These are phyloP conservation scores for Polydrusus pterygomalis DNA, from an alignment of 2,888 invertebrate genomes.

Conservation along the genomic window DNA sequence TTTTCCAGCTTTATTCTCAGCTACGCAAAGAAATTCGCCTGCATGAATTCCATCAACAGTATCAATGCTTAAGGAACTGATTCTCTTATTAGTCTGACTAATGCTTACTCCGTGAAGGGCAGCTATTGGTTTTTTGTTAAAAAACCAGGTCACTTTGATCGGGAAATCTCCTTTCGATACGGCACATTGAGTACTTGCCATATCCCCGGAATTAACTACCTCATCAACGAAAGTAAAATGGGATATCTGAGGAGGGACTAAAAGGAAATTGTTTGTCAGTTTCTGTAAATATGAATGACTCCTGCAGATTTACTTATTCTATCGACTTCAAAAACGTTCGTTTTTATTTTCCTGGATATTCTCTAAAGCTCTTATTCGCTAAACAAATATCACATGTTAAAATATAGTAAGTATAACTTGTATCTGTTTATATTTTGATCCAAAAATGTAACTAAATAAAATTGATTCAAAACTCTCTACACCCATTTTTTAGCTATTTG, in stretches of 20 bases:
- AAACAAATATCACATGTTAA: too few species aligned
- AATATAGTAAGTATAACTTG: too few species aligned
- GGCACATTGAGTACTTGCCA: slow-evolving; percentile 80
- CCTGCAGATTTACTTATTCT: too few species aligned
- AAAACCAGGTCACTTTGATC: slow-evolving; percentile 78
- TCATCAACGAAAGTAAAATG: slow-evolving; percentile 81
- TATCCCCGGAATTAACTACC: slow-evolving; percentile 80
- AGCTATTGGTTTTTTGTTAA: slow-evolving; percentile 72
- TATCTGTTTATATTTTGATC: too few species aligned
- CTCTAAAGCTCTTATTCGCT: too few species aligned
- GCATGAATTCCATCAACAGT: slow-evolving; percentile 76
- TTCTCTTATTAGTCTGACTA: slow-evolving; percentile 74
- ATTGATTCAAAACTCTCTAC: too few species aligned
- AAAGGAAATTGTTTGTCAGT: slow-evolving; percentile 32
- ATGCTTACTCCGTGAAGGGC: slow-evolving; percentile 76
- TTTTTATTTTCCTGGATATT: too few species aligned
- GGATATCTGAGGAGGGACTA: slow-evolving; percentile 74
- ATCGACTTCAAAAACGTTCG: too few species aligned
- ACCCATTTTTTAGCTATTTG: too few species aligned
- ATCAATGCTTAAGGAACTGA: slow-evolving; percentile 77
- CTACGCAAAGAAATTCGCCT: slow-evolving; percentile 78
- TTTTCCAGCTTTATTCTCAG: slow-evolving; percentile 78
- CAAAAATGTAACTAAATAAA: too few species aligned
- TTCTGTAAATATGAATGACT: neutral
- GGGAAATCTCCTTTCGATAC: slow-evolving; percentile 83